Conservation (phyloP, 2,113 vertebrate species). For the Indicator maculatus region DNA sequence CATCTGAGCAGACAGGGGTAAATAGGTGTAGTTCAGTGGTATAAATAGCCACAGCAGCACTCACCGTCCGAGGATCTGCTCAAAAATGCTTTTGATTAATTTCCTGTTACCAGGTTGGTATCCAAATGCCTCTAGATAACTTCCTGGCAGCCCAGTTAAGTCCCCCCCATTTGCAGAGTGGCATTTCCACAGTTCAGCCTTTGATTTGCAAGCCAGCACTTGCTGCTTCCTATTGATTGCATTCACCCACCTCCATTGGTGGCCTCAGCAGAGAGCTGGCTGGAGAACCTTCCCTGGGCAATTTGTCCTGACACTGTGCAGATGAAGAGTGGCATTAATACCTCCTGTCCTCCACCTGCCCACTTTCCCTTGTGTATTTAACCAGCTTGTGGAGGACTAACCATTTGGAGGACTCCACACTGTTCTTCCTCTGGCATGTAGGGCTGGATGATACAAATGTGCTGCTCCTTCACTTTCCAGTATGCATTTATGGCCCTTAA, state of each 20-base stretch:
- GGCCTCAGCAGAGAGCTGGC: fast-evolving
- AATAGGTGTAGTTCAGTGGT: neutral
- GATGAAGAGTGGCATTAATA: neutral
- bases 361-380: neutral
- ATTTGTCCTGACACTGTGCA: fast-evolving
- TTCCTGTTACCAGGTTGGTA: constrained; percentile 13
- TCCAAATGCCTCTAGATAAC: constrained; percentile 19
- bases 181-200: neutral
- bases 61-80: neutral
- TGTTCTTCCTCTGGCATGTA: neutral
- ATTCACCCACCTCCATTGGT: fast-evolving
- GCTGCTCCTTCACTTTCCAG: neutral
- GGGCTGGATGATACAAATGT: neutral
- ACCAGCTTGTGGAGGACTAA: neutral
- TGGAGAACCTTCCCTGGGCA: fast-evolving
- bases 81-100: constrained; percentile 12
- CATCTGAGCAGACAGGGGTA: constrained; percentile 9
- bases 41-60: constrained; percentile 26
- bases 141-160: neutral
- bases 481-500: neutral
- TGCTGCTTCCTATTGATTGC: neutral
- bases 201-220: neutral
- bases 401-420: fast-evolving
- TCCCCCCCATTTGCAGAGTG: neutral
- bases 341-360: neutral